phyloP scores from a whole-genome alignment of 2,888 invertebrate genomes.

The Coleophora flavipennella region DNA sequence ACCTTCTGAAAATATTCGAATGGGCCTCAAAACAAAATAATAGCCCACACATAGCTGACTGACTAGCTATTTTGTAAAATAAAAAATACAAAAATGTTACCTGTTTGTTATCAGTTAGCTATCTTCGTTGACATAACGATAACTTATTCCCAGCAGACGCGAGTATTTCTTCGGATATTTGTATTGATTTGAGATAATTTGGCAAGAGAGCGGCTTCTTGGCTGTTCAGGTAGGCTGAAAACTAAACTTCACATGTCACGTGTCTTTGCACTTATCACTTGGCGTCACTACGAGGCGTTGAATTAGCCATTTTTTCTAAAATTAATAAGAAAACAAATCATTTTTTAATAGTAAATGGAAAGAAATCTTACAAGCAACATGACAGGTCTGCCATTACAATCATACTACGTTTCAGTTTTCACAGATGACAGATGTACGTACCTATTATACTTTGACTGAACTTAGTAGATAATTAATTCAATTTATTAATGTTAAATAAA shows the following conservation, averaged over 20 bases:
- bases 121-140: slow-evolving; percentile 54
- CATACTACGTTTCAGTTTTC: slow-evolving; percentile 32
- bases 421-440: too few species aligned
- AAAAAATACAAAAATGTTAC: slow-evolving; percentile 17
- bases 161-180: slow-evolving; percentile 50
- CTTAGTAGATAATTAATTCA: too few species aligned
- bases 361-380: slow-evolving; percentile 42
- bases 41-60: too few species aligned
- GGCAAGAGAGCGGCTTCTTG: too few species aligned
- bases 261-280: neutral
- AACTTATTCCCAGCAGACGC: slow-evolving; percentile 47
- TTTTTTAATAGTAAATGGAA: slow-evolving; percentile 24
- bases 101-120: slow-evolving; percentile 40
- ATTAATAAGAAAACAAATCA: slow-evolving; percentile 6
- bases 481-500: too few species aligned
- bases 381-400: slow-evolving; percentile 59
- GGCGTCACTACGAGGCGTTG: neutral
- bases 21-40: too few species aligned
- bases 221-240: neutral
- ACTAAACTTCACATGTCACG: slow-evolving; percentile 14
- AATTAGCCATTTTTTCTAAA: too few species aligned
- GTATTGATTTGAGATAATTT: slow-evolving; percentile 34
- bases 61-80: too few species aligned
- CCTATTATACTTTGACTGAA: too few species aligned
- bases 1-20: too few species aligned